A percentile compares a stretch with the other conserved stretches of the same genome.
phyloP scores from a whole-genome alignment of 2,797 vertebrate species.

The Orestias chungarensis region DNA sequence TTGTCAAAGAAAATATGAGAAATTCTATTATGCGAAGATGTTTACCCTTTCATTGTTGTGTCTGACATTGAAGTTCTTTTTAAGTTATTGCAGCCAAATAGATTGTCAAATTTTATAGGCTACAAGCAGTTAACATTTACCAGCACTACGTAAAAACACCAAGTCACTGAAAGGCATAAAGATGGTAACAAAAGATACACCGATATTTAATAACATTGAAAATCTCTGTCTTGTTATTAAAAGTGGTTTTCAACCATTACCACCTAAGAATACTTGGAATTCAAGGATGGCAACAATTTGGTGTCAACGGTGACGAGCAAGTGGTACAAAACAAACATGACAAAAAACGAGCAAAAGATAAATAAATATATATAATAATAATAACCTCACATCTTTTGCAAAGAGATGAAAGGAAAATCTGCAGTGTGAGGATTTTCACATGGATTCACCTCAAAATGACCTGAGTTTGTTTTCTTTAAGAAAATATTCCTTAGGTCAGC shows the following conservation, averaged over 20 bases:
- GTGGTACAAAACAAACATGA: slow-evolving; percentile 27
- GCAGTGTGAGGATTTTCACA: slow-evolving; percentile 23
- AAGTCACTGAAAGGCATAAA: slow-evolving; percentile 19
- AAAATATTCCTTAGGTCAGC: slow-evolving; percentile 39
- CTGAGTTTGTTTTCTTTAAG: slow-evolving; percentile 25
- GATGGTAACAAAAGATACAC: slow-evolving; percentile 4
- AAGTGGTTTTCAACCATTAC: slow-evolving; percentile 20
- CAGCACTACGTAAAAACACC: background rate
- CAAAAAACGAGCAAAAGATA: slow-evolving; percentile 25
- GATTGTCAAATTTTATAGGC: slow-evolving; percentile 10
- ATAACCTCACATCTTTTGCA: slow-evolving; percentile 27
- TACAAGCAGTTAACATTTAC: slow-evolving; percentile 8
- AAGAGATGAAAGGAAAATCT: slow-evolving; percentile 30
- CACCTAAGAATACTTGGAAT: slow-evolving; percentile 24
- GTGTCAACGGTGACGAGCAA: slow-evolving; percentile 23
- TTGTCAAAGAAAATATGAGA: background rate
- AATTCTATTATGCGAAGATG: background rate
- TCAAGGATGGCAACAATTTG: slow-evolving; percentile 53
- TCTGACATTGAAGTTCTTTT: slow-evolving; percentile 11
- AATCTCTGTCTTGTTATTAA: slow-evolving; percentile 26
- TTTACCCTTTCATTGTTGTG: background rate
- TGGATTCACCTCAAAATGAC: slow-evolving; percentile 18
- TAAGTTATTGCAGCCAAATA: background rate
- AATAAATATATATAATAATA: background rate
- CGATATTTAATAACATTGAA: no score